Conservation (phyloP, 2,797 vertebrate genomes). For the Oreonectes daqikongensis region DNA sequence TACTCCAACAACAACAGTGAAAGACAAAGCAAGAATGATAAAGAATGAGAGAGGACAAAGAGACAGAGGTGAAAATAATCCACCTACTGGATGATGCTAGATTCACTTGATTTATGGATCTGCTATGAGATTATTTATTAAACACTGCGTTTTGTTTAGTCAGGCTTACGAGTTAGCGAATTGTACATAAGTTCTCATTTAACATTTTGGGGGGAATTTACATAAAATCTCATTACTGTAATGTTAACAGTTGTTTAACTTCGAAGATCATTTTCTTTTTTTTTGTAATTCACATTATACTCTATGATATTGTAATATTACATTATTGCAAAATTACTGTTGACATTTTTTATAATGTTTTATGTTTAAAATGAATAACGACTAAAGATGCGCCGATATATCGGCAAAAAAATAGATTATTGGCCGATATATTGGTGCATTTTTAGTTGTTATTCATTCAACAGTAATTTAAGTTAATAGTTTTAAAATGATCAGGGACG, state of each 20-base stretch:
- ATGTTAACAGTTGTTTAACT: not conserved
- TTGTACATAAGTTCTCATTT: too few relatives aligned
- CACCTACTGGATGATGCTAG: not conserved
- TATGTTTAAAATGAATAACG: too few relatives aligned
- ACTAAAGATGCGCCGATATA: too few relatives aligned
- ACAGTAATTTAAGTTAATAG: too few relatives aligned
- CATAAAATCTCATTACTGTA: not conserved
- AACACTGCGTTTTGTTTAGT: not conserved
- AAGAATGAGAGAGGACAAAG: constrained; percentile 25
- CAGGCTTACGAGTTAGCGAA: not conserved
- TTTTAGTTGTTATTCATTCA: too few relatives aligned
- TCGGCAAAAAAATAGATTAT: too few relatives aligned
- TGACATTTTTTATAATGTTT: too few relatives aligned
- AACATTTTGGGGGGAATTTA: not conserved
- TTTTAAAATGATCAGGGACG: too few relatives aligned
- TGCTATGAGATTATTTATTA: not conserved
- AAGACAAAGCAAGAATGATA: constrained; percentile 34
- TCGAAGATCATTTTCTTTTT: not conserved
- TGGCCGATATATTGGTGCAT: too few relatives aligned
- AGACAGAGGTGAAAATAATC: constrained; percentile 1
- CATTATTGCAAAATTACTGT: too few relatives aligned
- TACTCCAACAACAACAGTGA: constrained; percentile 35
- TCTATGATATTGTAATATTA: not conserved
- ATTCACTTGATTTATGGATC: not conserved
- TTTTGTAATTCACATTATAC: too few relatives aligned